Percentiles rank a stretch among this genome's conserved stretches.
Conservation (phyloP, 2,113 vertebrate species). For the Sinocyclocheilus anshuiensis region DNA sequence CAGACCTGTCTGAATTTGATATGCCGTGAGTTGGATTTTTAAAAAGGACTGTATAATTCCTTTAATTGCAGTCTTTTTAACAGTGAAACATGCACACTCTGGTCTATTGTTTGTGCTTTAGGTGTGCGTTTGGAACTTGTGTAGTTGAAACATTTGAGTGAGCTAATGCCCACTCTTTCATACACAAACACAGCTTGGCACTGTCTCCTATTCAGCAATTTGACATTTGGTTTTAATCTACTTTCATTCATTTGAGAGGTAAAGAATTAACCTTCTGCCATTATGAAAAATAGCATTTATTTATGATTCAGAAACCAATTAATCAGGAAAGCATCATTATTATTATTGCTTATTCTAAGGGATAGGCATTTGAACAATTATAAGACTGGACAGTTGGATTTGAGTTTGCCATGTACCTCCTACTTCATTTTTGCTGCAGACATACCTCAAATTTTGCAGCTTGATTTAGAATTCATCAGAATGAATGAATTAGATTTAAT, state of each 20-base stretch:
- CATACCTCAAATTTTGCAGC: background rate
- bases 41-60: background rate
- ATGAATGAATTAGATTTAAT: too few species aligned
- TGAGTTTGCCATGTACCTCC: background rate
- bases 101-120: slow-evolving; percentile 2
- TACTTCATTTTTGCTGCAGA: background rate
- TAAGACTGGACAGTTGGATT: background rate
- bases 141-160: slow-evolving; percentile 16
- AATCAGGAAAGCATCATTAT: background rate
- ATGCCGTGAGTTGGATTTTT: background rate
- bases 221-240: slow-evolving; percentile 47
- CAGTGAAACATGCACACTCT: slow-evolving; percentile 32
- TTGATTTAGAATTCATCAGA: background rate
- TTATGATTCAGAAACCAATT: background rate
- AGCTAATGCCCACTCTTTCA: background rate
- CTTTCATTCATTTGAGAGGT: slow-evolving; percentile 54
- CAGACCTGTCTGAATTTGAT: background rate
- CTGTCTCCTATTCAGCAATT: slow-evolving; percentile 31
- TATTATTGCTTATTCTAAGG: background rate
- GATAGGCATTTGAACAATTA: background rate
- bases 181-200: background rate
- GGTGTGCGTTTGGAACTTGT: background rate
- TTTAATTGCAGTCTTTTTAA: slow-evolving; percentile 28
- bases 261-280: background rate
- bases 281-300: background rate